phyloP scores from a whole-genome alignment of 2,113 vertebrate genomes.

The Origma solitaria region DNA sequence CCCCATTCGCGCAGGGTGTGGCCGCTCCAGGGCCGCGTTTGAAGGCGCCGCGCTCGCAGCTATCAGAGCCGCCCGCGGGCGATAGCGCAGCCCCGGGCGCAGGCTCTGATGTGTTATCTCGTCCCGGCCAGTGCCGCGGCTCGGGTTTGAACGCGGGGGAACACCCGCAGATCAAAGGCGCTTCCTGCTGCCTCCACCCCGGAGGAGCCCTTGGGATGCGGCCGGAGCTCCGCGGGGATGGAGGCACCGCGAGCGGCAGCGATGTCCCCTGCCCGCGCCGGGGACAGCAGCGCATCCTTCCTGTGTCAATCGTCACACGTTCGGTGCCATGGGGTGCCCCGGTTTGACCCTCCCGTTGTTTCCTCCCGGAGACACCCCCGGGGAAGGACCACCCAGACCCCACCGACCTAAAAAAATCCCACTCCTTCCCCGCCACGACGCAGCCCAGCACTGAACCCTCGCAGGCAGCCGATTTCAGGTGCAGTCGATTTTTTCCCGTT shows the following conservation, averaged over 20 bases:
- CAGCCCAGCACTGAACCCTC: neutral
- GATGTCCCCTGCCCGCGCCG: rapidly evolving
- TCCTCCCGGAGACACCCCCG: neutral
- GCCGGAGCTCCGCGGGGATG: neutral
- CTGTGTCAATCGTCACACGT: rapidly evolving
- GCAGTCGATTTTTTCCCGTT: neutral
- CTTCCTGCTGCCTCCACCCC: neutral
- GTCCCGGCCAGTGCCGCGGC: neutral
- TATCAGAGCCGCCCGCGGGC: neutral
- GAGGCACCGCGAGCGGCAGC: rapidly evolving
- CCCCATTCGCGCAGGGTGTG: neutral
- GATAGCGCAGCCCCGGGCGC: neutral
- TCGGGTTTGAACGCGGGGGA: neutral
- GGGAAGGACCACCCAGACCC: neutral
- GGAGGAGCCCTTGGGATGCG: rapidly evolving
- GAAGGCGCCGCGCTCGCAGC: slow-evolving; percentile 24
- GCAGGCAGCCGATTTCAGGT: neutral
- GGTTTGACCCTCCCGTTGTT: rapidly evolving
- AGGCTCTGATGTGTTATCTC: slow-evolving; percentile 47
- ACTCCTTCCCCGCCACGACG: neutral
- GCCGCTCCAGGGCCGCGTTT: neutral
- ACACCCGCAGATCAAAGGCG: slow-evolving; percentile 34
- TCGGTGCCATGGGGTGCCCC: rapidly evolving
- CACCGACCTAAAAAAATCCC: neutral
- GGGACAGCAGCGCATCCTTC: rapidly evolving